Percentiles rank a stretch among this genome's conserved stretches.
Evolutionary conservation across 1,140 invertebrate species (phyloP).

Genomic region (Sinella curviseta): DNA sequence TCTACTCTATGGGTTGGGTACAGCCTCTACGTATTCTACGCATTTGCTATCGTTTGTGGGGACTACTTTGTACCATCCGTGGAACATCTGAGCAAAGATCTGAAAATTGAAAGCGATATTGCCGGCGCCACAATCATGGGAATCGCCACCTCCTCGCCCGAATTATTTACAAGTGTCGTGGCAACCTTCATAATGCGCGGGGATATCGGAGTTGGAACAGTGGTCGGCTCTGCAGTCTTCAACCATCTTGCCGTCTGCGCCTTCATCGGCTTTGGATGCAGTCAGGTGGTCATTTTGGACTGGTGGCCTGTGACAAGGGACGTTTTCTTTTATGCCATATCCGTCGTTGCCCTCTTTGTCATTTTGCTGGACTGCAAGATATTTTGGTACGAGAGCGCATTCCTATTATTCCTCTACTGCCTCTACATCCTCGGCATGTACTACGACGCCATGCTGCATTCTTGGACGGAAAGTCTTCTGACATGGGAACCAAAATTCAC

Average conservation of each 20-base stretch:
- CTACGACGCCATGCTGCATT: not conserved
- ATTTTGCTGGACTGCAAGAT: not conserved
- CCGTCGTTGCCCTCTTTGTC: not conserved
- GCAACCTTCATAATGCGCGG: constrained; percentile 55
- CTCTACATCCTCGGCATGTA: constrained; percentile 18
- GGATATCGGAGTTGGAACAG: constrained; percentile 56
- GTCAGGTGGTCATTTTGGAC: constrained; percentile 31
- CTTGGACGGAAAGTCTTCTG: not conserved
- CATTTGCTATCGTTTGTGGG: constrained; percentile 17
- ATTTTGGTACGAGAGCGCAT: constrained; percentile 4
- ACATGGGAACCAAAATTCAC: not conserved
- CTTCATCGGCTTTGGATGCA: constrained; percentile 57
- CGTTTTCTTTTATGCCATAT: not conserved
- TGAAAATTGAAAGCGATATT: constrained; percentile 78
- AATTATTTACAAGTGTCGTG: constrained; percentile 61
- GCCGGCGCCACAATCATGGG: constrained; percentile 67
- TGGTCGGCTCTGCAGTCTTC: constrained; percentile 61
- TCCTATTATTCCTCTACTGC: not conserved
- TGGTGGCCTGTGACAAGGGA: constrained; percentile 25
- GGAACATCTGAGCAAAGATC: constrained; percentile 53
- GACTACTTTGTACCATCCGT: constrained; percentile 26
- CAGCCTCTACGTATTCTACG: constrained; percentile 20
- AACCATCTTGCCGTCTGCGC: constrained; percentile 61
- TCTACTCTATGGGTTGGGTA: too few species aligned
- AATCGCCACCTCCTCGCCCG: constrained; percentile 61